A percentile compares a stretch with the other conserved stretches of the same genome.
Conservation (phyloP, 2,797 vertebrate genomes). For the Petrocephalus sullivani region DNA sequence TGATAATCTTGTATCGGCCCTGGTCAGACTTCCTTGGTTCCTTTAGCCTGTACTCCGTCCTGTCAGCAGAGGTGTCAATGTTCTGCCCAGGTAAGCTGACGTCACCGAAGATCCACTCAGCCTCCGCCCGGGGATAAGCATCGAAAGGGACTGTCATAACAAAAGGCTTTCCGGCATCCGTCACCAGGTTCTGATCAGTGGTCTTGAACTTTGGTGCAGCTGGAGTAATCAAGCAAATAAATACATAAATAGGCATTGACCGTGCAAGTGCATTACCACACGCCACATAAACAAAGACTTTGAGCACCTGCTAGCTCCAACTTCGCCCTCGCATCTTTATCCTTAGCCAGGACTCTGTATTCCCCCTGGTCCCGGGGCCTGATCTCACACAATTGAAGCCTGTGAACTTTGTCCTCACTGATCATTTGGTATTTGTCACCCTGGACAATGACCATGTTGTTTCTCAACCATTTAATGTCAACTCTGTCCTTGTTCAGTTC, state of each 20-base stretch:
- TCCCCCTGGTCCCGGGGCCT: constrained; percentile 90
- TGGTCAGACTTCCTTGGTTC: constrained; percentile 80
- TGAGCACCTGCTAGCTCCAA: constrained; percentile 88
- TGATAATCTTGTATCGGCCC: constrained; percentile 80
- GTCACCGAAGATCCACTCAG: constrained; percentile 80
- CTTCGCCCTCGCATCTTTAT: constrained; percentile 93
- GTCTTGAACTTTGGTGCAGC: constrained; percentile 89
- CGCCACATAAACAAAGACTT: not conserved
- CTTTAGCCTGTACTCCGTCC: constrained; percentile 80
- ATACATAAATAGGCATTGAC: constrained; percentile 9
- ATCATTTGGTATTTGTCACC: constrained; percentile 99
- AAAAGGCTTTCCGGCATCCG: constrained; percentile 86
- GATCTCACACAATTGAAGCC: constrained; percentile 91
- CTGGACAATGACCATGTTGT: constrained; percentile 92
- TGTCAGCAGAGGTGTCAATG: constrained; percentile 75
- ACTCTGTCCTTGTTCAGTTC: constrained; percentile 95
- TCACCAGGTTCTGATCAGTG: constrained; percentile 83
- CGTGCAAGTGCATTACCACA: not conserved
- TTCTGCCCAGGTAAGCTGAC: constrained; percentile 71
- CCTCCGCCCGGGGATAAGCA: constrained; percentile 86
- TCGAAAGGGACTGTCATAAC: constrained; percentile 85
- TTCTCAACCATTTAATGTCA: constrained; percentile 93
- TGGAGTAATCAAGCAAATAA: constrained; percentile 43
- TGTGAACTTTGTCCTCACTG: constrained; percentile 91
- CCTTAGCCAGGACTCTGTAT: constrained; percentile 90